These are phyloP conservation scores for Sipha maydis DNA, from an alignment of 2,888 invertebrate genomes.

Conservation along the genomic window DNA sequence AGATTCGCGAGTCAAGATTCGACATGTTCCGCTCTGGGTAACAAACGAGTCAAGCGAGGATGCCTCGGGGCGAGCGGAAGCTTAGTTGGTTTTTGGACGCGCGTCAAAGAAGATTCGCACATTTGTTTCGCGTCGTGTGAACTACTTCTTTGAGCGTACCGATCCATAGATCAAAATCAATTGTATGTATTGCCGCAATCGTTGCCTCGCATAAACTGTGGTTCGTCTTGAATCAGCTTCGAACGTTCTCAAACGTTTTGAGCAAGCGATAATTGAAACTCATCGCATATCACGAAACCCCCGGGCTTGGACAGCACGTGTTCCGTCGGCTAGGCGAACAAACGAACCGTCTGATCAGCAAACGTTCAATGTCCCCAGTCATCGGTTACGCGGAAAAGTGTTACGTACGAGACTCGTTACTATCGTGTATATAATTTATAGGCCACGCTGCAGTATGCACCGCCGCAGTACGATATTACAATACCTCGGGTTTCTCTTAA, in stretches of 20 bases:
- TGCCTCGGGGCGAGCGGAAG: too few species aligned
- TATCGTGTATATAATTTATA: constrained; percentile 14
- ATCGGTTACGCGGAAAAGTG: constrained; percentile 36
- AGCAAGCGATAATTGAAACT: constrained; percentile 27
- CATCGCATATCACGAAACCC: constrained; percentile 10
- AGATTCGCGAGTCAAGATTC: too few species aligned
- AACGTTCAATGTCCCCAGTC: constrained; percentile 12
- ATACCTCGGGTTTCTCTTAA: neutral
- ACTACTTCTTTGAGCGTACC: too few species aligned
- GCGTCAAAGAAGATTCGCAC: too few species aligned
- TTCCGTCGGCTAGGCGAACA: constrained; percentile 17
- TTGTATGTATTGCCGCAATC: too few species aligned
- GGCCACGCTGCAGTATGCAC: neutral
- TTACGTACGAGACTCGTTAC: constrained; percentile 18
- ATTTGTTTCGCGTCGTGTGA: too few species aligned
- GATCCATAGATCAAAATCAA: too few species aligned
- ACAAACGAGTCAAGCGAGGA: too few species aligned
- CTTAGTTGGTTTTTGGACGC: too few species aligned
- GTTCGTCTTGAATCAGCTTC: too few species aligned
- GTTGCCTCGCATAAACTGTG: too few species aligned
- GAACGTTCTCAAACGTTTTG: neutral
- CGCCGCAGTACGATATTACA: neutral
- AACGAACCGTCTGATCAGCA: constrained; percentile 23
- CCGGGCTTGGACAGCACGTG: constrained; percentile 23
- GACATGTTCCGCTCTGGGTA: too few species aligned